These are phyloP conservation scores for Marmota monax DNA, from an alignment of 2,113 vertebrate genomes.

Conservation along the genomic window DNA sequence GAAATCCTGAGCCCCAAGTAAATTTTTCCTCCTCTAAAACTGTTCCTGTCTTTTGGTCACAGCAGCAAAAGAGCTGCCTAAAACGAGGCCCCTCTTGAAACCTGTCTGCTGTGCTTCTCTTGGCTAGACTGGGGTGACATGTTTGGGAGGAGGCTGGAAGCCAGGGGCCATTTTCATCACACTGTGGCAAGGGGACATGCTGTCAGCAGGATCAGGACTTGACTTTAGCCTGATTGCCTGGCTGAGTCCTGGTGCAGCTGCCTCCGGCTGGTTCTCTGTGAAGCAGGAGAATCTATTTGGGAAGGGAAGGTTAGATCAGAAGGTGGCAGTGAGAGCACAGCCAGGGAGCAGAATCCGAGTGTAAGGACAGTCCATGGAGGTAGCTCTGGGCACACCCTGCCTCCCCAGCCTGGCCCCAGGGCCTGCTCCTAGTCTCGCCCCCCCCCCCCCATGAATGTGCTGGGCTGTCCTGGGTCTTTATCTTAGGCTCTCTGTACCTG, in stretches of 20 bases:
- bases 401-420: neutral
- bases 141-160: neutral
- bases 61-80: too few relatives aligned
- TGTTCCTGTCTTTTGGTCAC: too few relatives aligned
- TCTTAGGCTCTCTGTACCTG: neutral
- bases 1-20: too few relatives aligned
- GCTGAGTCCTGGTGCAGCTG: neutral
- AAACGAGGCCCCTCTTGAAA: too few relatives aligned
- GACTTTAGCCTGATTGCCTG: too few relatives aligned
- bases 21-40: too few relatives aligned
- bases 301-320: neutral
- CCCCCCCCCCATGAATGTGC: fast-evolving
- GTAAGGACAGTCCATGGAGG: fast-evolving
- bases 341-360: neutral
- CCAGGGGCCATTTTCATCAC: neutral
- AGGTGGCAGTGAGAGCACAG: neutral
- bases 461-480: neutral
- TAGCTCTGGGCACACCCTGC: too few relatives aligned
- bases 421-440: neutral
- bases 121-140: neutral
- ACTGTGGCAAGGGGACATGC: fast-evolving
- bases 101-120: neutral
- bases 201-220: neutral
- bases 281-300: neutral
- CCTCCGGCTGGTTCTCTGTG: neutral